Evolutionary conservation across 2,888 invertebrate genomes (phyloP).

Genomic region (Eupithecia subfuscata): DNA sequence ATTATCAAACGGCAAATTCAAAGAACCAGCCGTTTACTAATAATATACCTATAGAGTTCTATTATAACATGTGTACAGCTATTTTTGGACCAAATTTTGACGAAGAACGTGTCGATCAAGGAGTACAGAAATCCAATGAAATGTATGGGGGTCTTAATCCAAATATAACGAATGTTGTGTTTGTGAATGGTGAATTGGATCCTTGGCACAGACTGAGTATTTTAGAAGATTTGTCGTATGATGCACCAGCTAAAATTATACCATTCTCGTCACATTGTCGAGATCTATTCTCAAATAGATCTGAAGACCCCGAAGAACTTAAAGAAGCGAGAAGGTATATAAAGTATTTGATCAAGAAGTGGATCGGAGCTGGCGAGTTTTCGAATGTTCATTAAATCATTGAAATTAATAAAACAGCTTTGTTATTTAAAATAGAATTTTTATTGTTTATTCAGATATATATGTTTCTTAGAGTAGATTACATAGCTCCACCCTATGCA

Average conservation of each 20-base stretch:
- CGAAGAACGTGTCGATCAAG: conserved; percentile 62
- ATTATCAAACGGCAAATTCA: conserved; percentile 86
- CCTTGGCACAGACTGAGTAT: conserved; percentile 84
- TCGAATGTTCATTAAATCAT: neutral
- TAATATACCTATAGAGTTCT: conserved; percentile 72
- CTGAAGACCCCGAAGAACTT: conserved; percentile 64
- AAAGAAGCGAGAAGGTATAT: conserved; percentile 65
- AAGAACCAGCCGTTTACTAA: conserved; percentile 84
- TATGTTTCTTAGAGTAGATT: conserved; percentile 75
- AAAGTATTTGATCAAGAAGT: conserved; percentile 68
- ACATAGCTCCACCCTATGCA: conserved; percentile 77
- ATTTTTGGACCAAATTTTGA: conserved; percentile 72
- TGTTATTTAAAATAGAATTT: conserved; percentile 63
- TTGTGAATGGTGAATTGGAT: conserved; percentile 84
- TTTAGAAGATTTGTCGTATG: conserved; percentile 69
- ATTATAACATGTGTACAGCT: conserved; percentile 67
- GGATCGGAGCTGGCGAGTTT: conserved; percentile 63
- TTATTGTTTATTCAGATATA: conserved; percentile 75
- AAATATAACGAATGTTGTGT: conserved; percentile 82
- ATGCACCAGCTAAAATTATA: conserved; percentile 69
- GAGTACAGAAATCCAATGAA: conserved; percentile 72
- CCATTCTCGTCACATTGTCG: conserved; percentile 66
- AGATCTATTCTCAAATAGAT: conserved; percentile 63
- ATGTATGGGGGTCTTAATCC: conserved; percentile 78
- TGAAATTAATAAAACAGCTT: conserved; percentile 40